Evolutionary conservation across 2,113 vertebrate genomes (phyloP).

Genomic region (Gobius niger): DNA sequence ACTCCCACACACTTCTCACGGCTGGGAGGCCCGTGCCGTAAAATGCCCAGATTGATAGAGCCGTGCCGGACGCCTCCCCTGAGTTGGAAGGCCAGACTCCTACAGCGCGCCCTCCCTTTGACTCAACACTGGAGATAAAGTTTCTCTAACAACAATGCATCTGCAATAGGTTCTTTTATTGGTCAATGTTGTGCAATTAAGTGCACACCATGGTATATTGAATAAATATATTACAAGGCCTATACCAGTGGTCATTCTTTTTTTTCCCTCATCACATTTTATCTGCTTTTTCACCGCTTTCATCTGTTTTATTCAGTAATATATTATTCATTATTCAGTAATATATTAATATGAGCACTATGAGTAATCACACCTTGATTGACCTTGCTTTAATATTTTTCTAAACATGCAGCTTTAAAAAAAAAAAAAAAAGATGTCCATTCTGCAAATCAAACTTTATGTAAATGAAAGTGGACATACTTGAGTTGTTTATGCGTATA

Average conservation of each 20-base stretch:
- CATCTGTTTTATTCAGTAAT: neutral
- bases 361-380: too few relatives aligned
- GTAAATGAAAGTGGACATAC: too few relatives aligned
- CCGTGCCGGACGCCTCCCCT: slow-evolving; percentile 70
- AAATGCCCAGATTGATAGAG: slow-evolving; percentile 77
- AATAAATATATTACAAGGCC: slow-evolving; percentile 53
- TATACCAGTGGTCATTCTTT: slow-evolving; percentile 38
- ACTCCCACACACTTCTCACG: slow-evolving; percentile 74
- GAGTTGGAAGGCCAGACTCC: slow-evolving; percentile 74
- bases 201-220: slow-evolving; percentile 54
- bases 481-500: too few relatives aligned
- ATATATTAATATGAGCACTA: too few relatives aligned
- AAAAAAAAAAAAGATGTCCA: too few relatives aligned
- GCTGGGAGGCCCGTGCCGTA: slow-evolving; percentile 66
- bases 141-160: slow-evolving; percentile 64
- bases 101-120: slow-evolving; percentile 63
- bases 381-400: too few relatives aligned
- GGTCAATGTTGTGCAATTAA: slow-evolving; percentile 71
- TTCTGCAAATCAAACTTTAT: too few relatives aligned
- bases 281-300: neutral
- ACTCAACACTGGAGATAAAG: slow-evolving; percentile 69
- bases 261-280: slow-evolving; percentile 21
- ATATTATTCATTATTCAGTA: too few relatives aligned
- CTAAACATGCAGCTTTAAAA: too few relatives aligned
- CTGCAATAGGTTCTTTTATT: slow-evolving; percentile 69